Percentiles rank a stretch among this genome's conserved stretches.
Conservation (phyloP, 1,140 invertebrate species). For the Bombus haemorrhoidalis region DNA sequence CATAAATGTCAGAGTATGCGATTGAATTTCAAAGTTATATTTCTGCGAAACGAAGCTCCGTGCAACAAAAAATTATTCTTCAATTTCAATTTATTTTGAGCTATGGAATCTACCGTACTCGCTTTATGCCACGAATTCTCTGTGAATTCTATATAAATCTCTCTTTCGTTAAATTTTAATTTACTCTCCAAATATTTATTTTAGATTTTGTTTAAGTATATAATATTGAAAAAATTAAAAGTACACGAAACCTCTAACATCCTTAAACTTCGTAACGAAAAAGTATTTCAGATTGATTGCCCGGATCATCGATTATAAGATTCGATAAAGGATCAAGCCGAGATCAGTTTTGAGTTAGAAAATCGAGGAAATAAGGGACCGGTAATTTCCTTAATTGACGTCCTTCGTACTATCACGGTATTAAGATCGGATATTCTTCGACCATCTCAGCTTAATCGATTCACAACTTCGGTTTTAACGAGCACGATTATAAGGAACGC, state of each 20-base stretch:
- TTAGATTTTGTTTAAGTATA: no score
- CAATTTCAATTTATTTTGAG: background rate
- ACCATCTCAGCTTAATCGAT: conserved; percentile 10
- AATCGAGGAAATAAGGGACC: conserved; percentile 1
- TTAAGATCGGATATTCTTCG: conserved; percentile 6
- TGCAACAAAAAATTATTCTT: no score
- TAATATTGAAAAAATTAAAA: no score
- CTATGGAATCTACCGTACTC: no score
- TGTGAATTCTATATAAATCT: background rate
- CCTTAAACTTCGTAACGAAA: background rate
- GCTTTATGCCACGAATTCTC: background rate
- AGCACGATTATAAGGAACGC: background rate
- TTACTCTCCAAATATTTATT: background rate
- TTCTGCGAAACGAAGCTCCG: no score
- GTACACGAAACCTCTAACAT: background rate
- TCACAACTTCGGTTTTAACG: conserved; percentile 3
- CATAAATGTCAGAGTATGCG: background rate
- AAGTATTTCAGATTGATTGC: background rate
- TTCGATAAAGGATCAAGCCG: background rate
- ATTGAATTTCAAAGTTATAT: background rate
- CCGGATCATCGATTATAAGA: background rate
- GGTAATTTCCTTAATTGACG: conserved; percentile 26
- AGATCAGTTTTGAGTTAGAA: background rate
- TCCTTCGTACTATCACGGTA: conserved; percentile 1
- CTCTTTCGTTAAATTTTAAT: background rate